Percentiles rank a stretch among this genome's conserved stretches.
Evolutionary conservation across 2,888 invertebrate species (phyloP).

Genomic region (Tipula helvola): DNA sequence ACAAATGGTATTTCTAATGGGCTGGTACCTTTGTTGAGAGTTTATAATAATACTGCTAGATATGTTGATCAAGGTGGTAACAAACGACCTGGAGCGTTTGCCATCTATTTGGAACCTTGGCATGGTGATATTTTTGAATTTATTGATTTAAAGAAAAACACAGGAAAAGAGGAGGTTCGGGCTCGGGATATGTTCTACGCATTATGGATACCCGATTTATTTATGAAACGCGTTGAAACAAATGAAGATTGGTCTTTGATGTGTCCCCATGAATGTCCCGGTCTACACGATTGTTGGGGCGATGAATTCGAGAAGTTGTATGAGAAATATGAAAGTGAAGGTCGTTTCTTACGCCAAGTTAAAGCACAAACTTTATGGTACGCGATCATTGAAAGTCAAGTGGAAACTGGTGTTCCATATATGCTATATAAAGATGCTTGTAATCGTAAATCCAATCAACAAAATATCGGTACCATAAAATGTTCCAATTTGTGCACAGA

Average conservation of each 20-base stretch:
- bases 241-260: conserved; percentile 87
- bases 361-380: conserved; percentile 86
- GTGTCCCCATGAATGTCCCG: conserved; percentile 92
- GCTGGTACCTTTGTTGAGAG: conserved; percentile 87
- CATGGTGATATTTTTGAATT: conserved; percentile 96
- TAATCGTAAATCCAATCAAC: conserved; percentile 94
- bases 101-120: conserved; percentile 98
- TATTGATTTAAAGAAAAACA: conserved; percentile 88
- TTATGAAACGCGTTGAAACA: conserved; percentile 86
- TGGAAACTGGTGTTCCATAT: conserved; percentile 96
- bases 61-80: conserved; percentile 98
- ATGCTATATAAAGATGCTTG: conserved; percentile 96
- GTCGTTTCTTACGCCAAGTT: conserved; percentile 51
- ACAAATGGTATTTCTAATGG: conserved; percentile 94
- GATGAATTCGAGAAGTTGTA: conserved; percentile 87
- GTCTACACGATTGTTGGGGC: conserved; percentile 86
- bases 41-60: conserved; percentile 89
- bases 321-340: conserved; percentile 70
- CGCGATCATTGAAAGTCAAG: conserved; percentile 86
- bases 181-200: conserved; percentile 95
- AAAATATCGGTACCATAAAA: conserved; percentile 96
- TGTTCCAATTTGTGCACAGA: conserved; percentile 98
- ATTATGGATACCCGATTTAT: conserved; percentile 96
- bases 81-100: conserved; percentile 95
- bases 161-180: conserved; percentile 85